Evolutionary conservation across 2,888 invertebrate species (phyloP).

Genomic region (Napeogenes sylphis): DNA sequence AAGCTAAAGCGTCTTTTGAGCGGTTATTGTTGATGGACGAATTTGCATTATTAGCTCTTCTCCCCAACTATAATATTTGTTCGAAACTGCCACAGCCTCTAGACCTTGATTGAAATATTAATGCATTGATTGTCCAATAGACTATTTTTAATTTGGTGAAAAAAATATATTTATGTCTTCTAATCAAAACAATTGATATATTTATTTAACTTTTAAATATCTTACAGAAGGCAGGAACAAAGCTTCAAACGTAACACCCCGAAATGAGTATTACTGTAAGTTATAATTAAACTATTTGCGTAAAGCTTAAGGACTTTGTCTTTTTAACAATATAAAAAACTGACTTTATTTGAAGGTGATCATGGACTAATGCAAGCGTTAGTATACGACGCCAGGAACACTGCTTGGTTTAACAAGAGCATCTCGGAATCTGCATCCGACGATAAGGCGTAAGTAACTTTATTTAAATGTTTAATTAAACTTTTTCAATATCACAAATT

Average conservation of each 20-base stretch:
- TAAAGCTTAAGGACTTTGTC: background rate
- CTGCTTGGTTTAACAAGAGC: conserved; percentile 90
- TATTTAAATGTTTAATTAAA: background rate
- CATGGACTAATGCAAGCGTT: conserved; percentile 89
- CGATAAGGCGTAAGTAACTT: conserved; percentile 75
- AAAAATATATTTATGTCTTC: too few species aligned
- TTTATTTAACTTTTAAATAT: conserved; percentile 6
- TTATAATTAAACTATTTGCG: conserved; percentile 27
- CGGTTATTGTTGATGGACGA: too few species aligned
- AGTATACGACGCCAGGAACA: conserved; percentile 92
- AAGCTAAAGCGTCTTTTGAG: too few species aligned
- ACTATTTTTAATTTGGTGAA: too few species aligned
- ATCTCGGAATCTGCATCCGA: conserved; percentile 84
- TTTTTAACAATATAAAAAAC: too few species aligned
- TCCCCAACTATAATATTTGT: too few species aligned
- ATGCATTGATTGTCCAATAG: too few species aligned
- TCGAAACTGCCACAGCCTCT: too few species aligned
- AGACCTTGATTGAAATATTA: too few species aligned
- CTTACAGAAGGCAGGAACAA: conserved; percentile 62
- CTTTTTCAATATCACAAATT: too few species aligned
- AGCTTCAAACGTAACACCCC: conserved; percentile 60
- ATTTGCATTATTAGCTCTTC: too few species aligned
- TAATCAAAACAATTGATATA: too few species aligned
- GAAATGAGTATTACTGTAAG: conserved; percentile 76
- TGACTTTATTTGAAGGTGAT: conserved; percentile 79